These are phyloP conservation scores for Hemaris fuciformis DNA, from an alignment of 2,888 invertebrate species.

Conservation along the genomic window DNA sequence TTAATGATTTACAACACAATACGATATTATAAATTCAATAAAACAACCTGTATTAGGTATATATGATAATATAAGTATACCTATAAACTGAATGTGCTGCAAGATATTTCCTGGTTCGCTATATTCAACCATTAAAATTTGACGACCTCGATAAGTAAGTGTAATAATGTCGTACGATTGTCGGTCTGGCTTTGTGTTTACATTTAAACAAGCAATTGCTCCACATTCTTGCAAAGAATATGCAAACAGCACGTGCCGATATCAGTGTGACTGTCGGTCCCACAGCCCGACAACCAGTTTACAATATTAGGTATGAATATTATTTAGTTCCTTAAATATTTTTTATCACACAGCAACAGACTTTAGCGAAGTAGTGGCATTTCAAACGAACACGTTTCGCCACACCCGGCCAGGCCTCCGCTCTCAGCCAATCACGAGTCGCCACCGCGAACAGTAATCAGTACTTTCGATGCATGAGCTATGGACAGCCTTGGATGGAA, in stretches of 20 bases:
- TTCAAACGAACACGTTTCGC: slow-evolving; percentile 59
- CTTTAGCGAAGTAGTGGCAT: slow-evolving; percentile 42
- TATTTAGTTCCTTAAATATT: slow-evolving; percentile 40
- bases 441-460: slow-evolving; percentile 58
- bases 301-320: not conserved
- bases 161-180: slow-evolving; percentile 27
- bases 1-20: not conserved
- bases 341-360: slow-evolving; percentile 38
- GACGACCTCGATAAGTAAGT: slow-evolving; percentile 31
- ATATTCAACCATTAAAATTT: slow-evolving; percentile 20
- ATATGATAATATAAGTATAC: not conserved
- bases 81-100: not conserved
- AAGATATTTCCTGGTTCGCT: slow-evolving; percentile 27
- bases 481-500: slow-evolving; percentile 64
- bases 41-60: not conserved
- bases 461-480: slow-evolving; percentile 68
- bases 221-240: slow-evolving; percentile 29
- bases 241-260: slow-evolving; percentile 33
- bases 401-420: slow-evolving; percentile 78
- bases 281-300: not conserved
- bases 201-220: slow-evolving; percentile 28
- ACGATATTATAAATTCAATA: not conserved
- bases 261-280: not conserved
- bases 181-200: slow-evolving; percentile 24
- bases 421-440: slow-evolving; percentile 59